Base-by-base conservation (phyloP, 2,113 vertebrate species). In the Porphyrio hochstetteri region DNA sequence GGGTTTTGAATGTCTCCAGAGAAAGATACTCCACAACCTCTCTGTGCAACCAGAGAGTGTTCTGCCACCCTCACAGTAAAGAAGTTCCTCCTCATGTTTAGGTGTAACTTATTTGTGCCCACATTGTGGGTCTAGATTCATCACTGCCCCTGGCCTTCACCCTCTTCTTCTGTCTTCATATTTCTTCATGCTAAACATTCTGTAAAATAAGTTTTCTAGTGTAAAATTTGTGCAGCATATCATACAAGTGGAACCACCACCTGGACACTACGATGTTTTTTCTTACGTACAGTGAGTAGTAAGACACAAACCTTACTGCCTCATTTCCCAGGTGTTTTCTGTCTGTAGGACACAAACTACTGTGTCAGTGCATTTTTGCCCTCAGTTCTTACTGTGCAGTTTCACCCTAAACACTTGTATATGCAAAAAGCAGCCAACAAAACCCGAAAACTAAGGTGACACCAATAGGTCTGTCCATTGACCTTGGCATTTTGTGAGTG, bases 141-240 rank as follows among this genome's bases (percentile, higher is more conserved):
- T 44, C 44, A 44, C 3, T 0, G 4, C 2, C 3, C 8, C 16
- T n/a, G 8, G 9, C 44, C 7, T 60, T 50, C 1, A 1, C 9
- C 3, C 2, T 52, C 27, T 42, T 68, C 11, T 75, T 76, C 59
- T 72, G 5, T 52, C 20, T 55, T 61, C 38, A 33, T 12, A 7
- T 1, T 69, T 52, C 20, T 55, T 61, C n/a, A 33, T 12, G 8
- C 2, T 69, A 74, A 81, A 48, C 42, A 17, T 4, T 23, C 9
- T 5, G 20, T n/a, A 40, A 53, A 74, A 50, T 21, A 57, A 23
- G 3, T 18, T 76, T 60, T 77, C 33, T 60, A 9, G 3, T 38
- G 7, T 44, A 52, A 19, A 85, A 50, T 59, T 75, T 15, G 1
- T 36, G 25, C 6, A n/a, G 2, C 1, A 3, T 19, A 13, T 6